phyloP scores from a whole-genome alignment of 2,113 vertebrate species.

The Trematomus loennbergii region DNA sequence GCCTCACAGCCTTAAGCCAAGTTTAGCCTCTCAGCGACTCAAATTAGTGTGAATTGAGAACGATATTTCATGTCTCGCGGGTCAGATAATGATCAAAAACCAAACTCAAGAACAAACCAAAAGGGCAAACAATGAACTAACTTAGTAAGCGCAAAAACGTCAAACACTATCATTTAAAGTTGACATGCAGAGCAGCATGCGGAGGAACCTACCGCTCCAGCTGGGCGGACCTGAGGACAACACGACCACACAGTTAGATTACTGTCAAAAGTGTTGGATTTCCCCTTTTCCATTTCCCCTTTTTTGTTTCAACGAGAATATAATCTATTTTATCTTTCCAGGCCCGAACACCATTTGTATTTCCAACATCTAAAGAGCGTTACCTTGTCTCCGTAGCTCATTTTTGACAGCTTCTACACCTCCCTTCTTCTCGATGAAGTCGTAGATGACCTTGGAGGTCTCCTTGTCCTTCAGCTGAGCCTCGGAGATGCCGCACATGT shows the following conservation, averaged over 20 bases:
- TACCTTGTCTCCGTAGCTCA: constrained; percentile 96
- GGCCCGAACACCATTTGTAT: no score
- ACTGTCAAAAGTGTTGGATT: no score
- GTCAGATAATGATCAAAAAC: constrained; percentile 1
- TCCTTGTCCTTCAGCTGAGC: constrained; percentile 98
- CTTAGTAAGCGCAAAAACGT: constrained; percentile 15
- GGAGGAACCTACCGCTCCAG: constrained; percentile 87
- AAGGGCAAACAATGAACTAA: constrained; percentile 34
- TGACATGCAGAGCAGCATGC: constrained; percentile 74
- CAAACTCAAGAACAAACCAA: constrained; percentile 12
- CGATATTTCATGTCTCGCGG: not conserved
- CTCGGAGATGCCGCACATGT: constrained; percentile 97
- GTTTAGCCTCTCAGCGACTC: no score
- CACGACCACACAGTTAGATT: constrained; percentile 66
- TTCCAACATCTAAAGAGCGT: constrained; percentile 13
- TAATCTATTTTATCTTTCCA: no score
- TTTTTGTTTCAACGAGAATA: no score
- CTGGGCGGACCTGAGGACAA: constrained; percentile 85
- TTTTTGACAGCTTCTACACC: constrained; percentile 98
- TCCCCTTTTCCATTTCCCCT: no score
- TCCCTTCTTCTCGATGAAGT: constrained; percentile 98
- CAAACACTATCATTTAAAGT: not conserved
- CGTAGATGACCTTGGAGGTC: constrained; percentile 98
- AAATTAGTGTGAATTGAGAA: no score
- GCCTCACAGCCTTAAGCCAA: no score